Conservation (phyloP, 2,113 vertebrate species). For the Urocitellus parryii region DNA sequence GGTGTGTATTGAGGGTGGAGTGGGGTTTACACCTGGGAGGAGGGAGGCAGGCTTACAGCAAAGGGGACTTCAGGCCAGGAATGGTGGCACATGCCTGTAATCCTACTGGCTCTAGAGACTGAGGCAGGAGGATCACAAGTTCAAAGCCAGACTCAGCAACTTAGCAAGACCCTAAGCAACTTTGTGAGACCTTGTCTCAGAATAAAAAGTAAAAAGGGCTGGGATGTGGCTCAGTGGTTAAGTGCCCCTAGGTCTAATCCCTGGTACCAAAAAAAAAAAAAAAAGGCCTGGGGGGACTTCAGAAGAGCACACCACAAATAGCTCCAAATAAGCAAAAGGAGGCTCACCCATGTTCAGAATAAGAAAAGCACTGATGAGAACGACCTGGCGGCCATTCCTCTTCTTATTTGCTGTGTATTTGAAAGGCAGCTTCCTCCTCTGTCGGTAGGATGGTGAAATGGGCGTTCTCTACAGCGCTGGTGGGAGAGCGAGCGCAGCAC, state of each 20-base stretch:
- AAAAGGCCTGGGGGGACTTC: no score
- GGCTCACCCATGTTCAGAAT: not conserved
- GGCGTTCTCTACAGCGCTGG: not conserved
- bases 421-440: not conserved
- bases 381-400: rapidly evolving
- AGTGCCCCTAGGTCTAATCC: no score
- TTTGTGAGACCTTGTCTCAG: no score
- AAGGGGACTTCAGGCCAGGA: not conserved
- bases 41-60: rapidly evolving
- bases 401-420: not conserved
- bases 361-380: not conserved
- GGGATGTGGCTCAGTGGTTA: no score
- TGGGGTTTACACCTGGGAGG: rapidly evolving
- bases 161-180: no score
- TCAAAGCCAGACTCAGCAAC: no score
- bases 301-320: not conserved
- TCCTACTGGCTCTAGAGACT: no score
- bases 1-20: no score
- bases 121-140: no score
- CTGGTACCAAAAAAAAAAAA: no score
- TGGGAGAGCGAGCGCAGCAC: not conserved
- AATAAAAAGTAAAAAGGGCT: no score
- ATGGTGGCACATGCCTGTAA: no score
- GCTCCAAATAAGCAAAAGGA: not conserved
- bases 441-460: not conserved